Evolutionary conservation across 2,113 vertebrate species (phyloP), one percentile per base, ranked within the genome.

Genomic region (Ceyx cyanopectus): DNA sequence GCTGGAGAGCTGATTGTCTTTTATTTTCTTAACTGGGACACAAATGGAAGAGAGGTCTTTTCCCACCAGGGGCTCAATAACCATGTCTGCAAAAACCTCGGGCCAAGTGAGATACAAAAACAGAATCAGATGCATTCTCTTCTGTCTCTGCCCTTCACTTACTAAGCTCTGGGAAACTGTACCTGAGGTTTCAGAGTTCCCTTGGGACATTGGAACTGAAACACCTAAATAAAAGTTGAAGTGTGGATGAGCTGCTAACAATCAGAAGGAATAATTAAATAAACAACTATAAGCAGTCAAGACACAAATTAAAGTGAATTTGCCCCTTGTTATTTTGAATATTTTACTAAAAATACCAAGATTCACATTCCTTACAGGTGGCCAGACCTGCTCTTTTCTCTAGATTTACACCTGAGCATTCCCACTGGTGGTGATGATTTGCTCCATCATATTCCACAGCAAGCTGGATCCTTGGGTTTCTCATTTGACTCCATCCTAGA

Each of bases 21-120:
- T 62, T 89, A 13, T 27, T 80, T 85, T 73, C 62, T 76, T 37
- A 74, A 19, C 19, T 30, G 23, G 54, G 26, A 73, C 41, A 80
- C 29, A 63, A 70, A 23, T 20, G 15, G n/a, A 56, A 88, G 50
- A 58, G 41, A 54, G 4, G 34, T 8, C 8, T 82, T 69, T 76
- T 62, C 48, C 46, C 7, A 66, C 12, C 32, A 53, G 30, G 48
- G 14, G 43, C 14, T 29, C 4, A 4, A 14, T 20, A 91, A 12
- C 3, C 61, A 20, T 1, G 5, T 5, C 70, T 77, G 37, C 20
- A 54, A 54, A 93, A 85, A 16, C 16, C 10, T 54, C 60, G 75
- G 19, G 54, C 8, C 1, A 3, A 70, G 14, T 0, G 1, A 78
- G 45, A 40, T 24, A 41, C 2, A 69, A 60, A 60, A 92, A 9